A percentile compares a stretch with the other conserved stretches of the same genome.
Conservation (phyloP, 2,113 vertebrate species). For the Neogobius melanostomus region DNA sequence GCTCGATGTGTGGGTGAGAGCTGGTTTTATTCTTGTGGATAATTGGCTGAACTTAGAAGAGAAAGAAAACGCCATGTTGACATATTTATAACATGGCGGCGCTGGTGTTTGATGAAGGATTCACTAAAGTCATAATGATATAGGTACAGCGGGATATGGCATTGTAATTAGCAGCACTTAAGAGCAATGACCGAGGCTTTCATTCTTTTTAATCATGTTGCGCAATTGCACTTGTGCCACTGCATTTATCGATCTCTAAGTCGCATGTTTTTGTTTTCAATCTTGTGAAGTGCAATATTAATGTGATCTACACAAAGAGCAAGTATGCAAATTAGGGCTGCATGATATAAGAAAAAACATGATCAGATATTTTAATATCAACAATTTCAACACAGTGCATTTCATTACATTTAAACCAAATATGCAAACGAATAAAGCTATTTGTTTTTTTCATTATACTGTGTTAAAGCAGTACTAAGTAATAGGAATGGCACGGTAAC, state of each 20-base stretch:
- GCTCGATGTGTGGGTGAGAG: constrained; percentile 9
- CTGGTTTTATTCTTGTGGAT: constrained; percentile 5
- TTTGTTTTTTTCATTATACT: too few species aligned
- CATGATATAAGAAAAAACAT: too few species aligned
- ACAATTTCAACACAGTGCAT: too few species aligned
- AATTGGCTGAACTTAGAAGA: constrained; percentile 5
- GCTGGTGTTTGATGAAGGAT: constrained; percentile 2
- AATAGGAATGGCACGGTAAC: too few species aligned
- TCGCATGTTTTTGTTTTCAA: background rate
- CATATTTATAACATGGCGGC: background rate
- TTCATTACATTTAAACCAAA: too few species aligned
- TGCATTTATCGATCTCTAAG: background rate
- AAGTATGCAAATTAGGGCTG: background rate
- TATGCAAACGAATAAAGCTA: too few species aligned
- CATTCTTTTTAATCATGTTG: constrained; percentile 2
- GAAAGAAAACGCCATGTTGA: constrained; percentile 7
- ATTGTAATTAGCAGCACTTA: background rate
- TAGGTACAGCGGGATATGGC: background rate
- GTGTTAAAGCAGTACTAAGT: too few species aligned
- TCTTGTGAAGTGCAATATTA: background rate
- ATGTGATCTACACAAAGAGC: background rate
- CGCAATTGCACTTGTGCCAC: background rate
- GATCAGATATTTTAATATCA: too few species aligned
- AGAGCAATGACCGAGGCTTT: background rate
- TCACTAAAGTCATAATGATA: background rate